Evolutionary conservation across 2,888 invertebrate species (phyloP).

Genomic region (Idaea biselata): DNA sequence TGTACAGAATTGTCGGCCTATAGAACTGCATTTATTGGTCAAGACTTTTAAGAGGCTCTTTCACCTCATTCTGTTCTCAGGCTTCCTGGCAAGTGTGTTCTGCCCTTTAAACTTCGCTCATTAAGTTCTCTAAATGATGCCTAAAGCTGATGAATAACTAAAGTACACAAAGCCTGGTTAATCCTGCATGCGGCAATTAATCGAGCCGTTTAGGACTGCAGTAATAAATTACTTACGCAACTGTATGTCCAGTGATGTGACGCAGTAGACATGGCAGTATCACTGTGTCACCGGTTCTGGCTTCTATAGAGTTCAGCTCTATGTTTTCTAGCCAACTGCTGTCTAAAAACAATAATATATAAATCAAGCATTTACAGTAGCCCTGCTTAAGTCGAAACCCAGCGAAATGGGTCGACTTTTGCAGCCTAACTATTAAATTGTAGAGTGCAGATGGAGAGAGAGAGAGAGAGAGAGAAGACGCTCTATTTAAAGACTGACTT

Average conservation of each 20-base stretch:
- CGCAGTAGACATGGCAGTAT: constrained; percentile 66
- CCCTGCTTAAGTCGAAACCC: neutral
- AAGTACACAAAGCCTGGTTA: constrained; percentile 16
- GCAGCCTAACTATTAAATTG: too few relatives aligned
- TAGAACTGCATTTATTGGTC: too few relatives aligned
- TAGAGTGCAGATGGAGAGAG: too few relatives aligned
- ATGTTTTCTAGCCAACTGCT: constrained; percentile 74
- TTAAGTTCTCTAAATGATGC: neutral
- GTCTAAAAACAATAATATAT: constrained; percentile 41
- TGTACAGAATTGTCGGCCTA: too few relatives aligned
- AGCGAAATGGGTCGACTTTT: too few relatives aligned
- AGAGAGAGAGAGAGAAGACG: too few relatives aligned
- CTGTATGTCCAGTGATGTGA: constrained; percentile 57
- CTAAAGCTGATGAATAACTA: constrained; percentile 7
- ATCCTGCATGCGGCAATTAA: constrained; percentile 27
- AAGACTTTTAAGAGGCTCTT: too few relatives aligned
- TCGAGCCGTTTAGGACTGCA: constrained; percentile 24
- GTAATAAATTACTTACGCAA: constrained; percentile 56
- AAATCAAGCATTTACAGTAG: neutral
- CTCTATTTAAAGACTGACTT: too few relatives aligned
- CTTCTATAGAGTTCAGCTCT: constrained; percentile 67
- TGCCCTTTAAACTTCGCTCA: neutral
- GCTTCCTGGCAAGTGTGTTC: too few relatives aligned
- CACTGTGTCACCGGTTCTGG: constrained; percentile 59
- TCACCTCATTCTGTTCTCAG: too few relatives aligned